Base-by-base conservation (phyloP, 1,140 invertebrate genomes). In the Nasonia longicornis region DNA sequence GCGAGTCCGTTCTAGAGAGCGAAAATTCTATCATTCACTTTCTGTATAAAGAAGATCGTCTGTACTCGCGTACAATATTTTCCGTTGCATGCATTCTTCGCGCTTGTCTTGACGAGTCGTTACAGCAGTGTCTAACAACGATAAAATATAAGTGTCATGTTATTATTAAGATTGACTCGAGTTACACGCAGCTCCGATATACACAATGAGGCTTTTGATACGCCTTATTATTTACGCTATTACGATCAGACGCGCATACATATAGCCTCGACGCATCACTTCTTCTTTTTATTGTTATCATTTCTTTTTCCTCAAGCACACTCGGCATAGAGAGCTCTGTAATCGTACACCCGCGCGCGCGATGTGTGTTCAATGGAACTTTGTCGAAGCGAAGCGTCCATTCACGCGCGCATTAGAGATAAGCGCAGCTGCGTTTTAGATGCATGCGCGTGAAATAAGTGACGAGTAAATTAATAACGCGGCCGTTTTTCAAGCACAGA, bases 101-200 rank as follows among this genome's bases (percentile, higher is more conserved):
- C 69, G 58, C 42, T 4, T 70, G 35, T 22, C 14, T 69, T 22
- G 72, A 66, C 64, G n/a, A 70, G 70, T 76, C 66, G 48, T 76
- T 76, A 16, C 0, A n/a, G 66, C 67, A 71, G 38, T 42, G 35
- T 38, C 42, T 81, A 76, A 63, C 31, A 63, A 58, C 58, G 73
- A 81, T 81, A 76, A 76, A 81, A 42, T 42, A 42, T 42, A 42
- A 76, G 42, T 76, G 73, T 63, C 64, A 63, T 29, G 73, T 71
- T 71, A 76, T 81, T 81, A 81, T 81, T 35, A 35, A 35, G 31
- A 35, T 35, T 76, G 63, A 71, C 31, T 63, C 66, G 20, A 74
- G 71, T 67, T 74, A 52, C 26, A 64, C 72, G 73, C 52, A 42
- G 58, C 6, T 64, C 12, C 38, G 12, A 16, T 10, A 20, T 7